Evolutionary conservation across 2,797 vertebrate species (phyloP).

Genomic region (Sebastes hubbsi): DNA sequence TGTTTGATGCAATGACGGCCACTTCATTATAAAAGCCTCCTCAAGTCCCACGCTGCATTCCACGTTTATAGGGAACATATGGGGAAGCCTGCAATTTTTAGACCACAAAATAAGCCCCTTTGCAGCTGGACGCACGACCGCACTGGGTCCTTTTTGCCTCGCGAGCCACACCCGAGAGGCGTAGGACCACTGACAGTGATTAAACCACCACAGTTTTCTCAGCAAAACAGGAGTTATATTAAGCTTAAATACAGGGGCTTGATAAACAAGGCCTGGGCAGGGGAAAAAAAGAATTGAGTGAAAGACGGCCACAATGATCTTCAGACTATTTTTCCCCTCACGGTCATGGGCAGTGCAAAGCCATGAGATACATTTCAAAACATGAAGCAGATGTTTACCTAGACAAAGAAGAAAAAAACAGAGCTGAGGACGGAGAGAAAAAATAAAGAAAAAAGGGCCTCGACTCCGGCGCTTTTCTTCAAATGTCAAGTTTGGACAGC

Average conservation of each 20-base stretch:
- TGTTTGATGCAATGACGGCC: constrained; percentile 86
- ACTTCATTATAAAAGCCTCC: constrained; percentile 86
- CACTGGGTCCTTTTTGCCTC: constrained; percentile 80
- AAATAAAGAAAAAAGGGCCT: constrained; percentile 51
- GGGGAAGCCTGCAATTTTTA: constrained; percentile 87
- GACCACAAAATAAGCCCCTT: constrained; percentile 89
- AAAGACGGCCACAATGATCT: constrained; percentile 81
- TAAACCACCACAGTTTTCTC: constrained; percentile 87
- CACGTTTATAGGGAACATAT: constrained; percentile 84
- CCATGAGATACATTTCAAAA: constrained; percentile 81
- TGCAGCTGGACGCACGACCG: constrained; percentile 84
- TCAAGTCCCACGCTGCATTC: constrained; percentile 87
- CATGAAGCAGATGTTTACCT: constrained; percentile 85
- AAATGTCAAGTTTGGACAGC: constrained; percentile 67
- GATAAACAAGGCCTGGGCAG: constrained; percentile 86
- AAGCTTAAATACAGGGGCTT: constrained; percentile 91
- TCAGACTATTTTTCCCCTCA: constrained; percentile 80
- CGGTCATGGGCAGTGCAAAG: constrained; percentile 77
- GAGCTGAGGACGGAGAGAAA: constrained; percentile 32
- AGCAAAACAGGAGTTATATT: constrained; percentile 90
- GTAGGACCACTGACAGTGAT: constrained; percentile 86
- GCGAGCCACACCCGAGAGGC: constrained; percentile 83
- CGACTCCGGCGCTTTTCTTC: constrained; percentile 60
- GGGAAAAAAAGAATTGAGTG: constrained; percentile 78
- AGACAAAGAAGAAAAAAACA: constrained; percentile 75